Evolutionary conservation across 2,797 vertebrate genomes (phyloP).

Genomic region (Etheostoma perlongum): DNA sequence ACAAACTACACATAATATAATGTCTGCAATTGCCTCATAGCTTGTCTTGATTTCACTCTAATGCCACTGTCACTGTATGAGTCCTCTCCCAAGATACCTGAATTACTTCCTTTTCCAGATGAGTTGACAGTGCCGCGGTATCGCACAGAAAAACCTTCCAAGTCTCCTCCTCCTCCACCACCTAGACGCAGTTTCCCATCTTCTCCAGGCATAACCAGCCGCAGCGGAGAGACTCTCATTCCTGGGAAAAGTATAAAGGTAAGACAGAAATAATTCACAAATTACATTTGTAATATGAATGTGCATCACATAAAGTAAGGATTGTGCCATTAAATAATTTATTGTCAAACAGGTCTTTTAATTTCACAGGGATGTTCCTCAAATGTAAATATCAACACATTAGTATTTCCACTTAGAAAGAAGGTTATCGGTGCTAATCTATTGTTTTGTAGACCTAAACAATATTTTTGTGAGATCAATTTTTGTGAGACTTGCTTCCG

Average conservation of each 20-base stretch:
- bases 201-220: conserved; percentile 92
- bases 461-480: background rate
- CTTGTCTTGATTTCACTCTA: background rate
- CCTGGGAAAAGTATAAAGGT: conserved; percentile 96
- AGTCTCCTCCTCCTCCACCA: conserved; percentile 95
- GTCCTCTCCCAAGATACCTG: background rate
- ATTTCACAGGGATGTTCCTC: background rate
- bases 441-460: background rate
- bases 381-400: background rate
- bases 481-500: background rate
- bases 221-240: conserved; percentile 93
- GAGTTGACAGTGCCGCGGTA: conserved; percentile 95
- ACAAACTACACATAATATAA: background rate
- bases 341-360: background rate
- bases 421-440: background rate
- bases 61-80: background rate
- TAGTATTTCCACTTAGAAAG: background rate
- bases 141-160: conserved; percentile 97
- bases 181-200: conserved; percentile 97
- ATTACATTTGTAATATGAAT: too few species aligned
- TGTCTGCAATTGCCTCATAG: background rate
- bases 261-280: background rate
- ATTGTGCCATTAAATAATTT: background rate
- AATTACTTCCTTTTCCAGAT: conserved; percentile 76
- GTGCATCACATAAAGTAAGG: background rate